Base-by-base conservation (phyloP, 2,888 invertebrate species). In the Hydropsyche betteni region DNA sequence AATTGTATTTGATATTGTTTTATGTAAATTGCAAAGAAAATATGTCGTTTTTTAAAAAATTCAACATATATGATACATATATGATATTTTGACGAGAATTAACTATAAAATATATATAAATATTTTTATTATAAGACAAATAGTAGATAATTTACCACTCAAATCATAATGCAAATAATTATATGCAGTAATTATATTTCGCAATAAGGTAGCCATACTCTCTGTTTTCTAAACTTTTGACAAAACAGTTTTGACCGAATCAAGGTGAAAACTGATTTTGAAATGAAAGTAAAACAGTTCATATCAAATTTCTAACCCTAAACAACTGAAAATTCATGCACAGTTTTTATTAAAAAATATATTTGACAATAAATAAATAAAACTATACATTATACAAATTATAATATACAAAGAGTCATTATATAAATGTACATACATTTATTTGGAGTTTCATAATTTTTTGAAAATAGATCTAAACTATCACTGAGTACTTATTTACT, bases 141-240 rank as follows among this genome's bases (percentile, higher is more conserved):
- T 72, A 80, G 16, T 38, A 61, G 55, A 53, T 55, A 69, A 5
- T 79, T 79, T 64, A 80, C 79, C 80, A 71, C 80, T 78, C n/a
- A 78, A 75, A 50, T 80, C 80, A 24, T 78, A 68, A 74, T 79
- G 79, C 33, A 80, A 53, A 75, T 78, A 77, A 53, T 77, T 68
- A 52, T 79, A 82, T 44, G 75, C 75, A 24, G 81, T 61, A 38
- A 80, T 75, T 4, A 80, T 24, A 76, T 77, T 80, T 76, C 79
- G 80, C 8, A 81, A 61, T 16, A 81, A 44, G 36, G 80, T 69
- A 10, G 81, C 81, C 81, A 82, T 82, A 24, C 24, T 24, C 24
- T 24, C 2, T 2, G 24, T 24, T 24, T 24, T 24, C 24, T 24
- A 24, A 24, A 55, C 6, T 16, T 16, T 55, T 55, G n/a, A 55